Evolutionary conservation across 2,888 invertebrate genomes (phyloP).

Genomic region (Synergus laeviventris): DNA sequence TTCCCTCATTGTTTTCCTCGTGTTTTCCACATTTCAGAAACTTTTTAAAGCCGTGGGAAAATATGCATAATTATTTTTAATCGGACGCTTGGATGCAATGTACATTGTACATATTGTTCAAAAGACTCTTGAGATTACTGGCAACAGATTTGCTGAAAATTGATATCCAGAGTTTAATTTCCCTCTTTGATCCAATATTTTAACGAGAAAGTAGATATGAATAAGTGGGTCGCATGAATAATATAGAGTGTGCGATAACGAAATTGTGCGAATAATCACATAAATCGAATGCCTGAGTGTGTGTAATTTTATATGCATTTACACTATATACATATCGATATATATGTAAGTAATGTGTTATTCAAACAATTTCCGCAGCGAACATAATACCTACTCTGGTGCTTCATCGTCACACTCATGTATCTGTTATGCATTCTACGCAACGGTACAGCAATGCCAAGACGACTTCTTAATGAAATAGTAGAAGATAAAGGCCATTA

Average conservation of each 20-base stretch:
- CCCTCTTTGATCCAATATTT: not conserved
- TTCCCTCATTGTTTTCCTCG: too few relatives aligned
- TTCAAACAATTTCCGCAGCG: slow-evolving; percentile 22
- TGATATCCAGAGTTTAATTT: not conserved
- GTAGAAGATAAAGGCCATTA: slow-evolving; percentile 10
- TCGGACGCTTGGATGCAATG: not conserved
- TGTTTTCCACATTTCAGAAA: not conserved
- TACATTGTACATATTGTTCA: not conserved
- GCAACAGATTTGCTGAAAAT: not conserved
- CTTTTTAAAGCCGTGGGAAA: not conserved
- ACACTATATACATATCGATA: not conserved
- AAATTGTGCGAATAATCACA: slow-evolving; percentile 15
- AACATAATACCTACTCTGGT: not conserved
- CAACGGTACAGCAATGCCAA: slow-evolving; percentile 10
- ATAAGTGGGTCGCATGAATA: slow-evolving; percentile 13
- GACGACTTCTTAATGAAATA: slow-evolving; percentile 22
- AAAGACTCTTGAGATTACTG: not conserved
- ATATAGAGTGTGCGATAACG: not conserved
- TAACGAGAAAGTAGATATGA: not conserved
- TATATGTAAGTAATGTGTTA: slow-evolving; percentile 25
- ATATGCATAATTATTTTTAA: not conserved
- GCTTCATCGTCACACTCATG: slow-evolving; percentile 30
- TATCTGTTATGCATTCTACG: slow-evolving; percentile 17
- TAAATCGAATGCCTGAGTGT: slow-evolving; percentile 15
- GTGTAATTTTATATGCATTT: slow-evolving; percentile 18